Percentiles rank a stretch among this genome's conserved stretches.
Evolutionary conservation across 2,797 vertebrate genomes (phyloP).

Genomic region (Pseudomugil gertrudae): DNA sequence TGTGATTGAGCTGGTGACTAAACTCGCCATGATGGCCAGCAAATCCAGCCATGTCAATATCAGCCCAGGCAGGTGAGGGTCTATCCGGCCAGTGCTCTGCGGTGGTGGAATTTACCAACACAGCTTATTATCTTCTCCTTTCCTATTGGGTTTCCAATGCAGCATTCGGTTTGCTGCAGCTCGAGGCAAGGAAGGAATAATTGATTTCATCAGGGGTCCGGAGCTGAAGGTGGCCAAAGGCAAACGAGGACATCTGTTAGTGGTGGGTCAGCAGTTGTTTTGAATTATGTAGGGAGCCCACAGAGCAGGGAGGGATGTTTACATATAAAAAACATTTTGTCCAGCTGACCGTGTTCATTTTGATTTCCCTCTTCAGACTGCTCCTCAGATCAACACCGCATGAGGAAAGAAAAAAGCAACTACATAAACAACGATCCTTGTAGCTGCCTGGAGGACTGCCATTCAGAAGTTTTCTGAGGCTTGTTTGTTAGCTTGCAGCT

Average conservation of each 20-base stretch:
- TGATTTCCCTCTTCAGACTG: constrained; percentile 83
- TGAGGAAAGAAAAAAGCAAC: constrained; percentile 64
- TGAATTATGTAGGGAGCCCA: constrained; percentile 34
- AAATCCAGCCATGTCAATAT: constrained; percentile 90
- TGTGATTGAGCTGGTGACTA: constrained; percentile 93
- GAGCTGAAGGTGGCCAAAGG: constrained; percentile 93
- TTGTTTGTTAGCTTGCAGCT: constrained; percentile 28
- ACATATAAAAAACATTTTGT: constrained; percentile 14
- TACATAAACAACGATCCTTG: constrained; percentile 45
- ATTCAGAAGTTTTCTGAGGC: constrained; percentile 37
- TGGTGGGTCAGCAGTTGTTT: constrained; percentile 86
- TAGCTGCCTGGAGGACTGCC: constrained; percentile 61
- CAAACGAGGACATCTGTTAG: constrained; percentile 95
- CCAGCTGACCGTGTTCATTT: constrained; percentile 52
- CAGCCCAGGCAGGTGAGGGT: constrained; percentile 92
- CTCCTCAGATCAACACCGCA: constrained; percentile 87
- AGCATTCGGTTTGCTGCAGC: constrained; percentile 92
- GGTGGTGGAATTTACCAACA: not conserved
- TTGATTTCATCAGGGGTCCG: constrained; percentile 92
- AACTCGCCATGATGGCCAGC: constrained; percentile 88
- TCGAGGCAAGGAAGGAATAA: constrained; percentile 91
- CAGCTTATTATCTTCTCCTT: constrained; percentile 6
- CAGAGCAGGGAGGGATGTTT: constrained; percentile 24
- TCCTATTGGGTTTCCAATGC: constrained; percentile 5
- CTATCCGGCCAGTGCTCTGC: not conserved